Evolutionary conservation across 2,113 vertebrate species (phyloP), one percentile per base, ranked within the genome.

Genomic region (Raja brachyura): DNA sequence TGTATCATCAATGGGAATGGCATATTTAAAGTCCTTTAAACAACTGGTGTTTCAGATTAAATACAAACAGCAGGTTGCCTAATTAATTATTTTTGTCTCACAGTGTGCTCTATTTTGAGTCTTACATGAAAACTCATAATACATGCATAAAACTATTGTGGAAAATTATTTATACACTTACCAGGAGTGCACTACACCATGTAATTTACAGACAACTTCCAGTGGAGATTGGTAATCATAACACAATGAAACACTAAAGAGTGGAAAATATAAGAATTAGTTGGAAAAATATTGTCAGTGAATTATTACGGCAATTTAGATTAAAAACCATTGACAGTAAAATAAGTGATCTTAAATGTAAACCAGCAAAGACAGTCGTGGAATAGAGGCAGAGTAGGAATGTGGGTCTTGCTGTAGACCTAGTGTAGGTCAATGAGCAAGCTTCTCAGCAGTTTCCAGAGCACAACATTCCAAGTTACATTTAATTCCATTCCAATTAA

Each of bases 181-280:
- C 73, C 90, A 92, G 68, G 90, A 74, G 68, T 54, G 90, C 68
- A 74, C 90, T 92, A 48, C 13, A 92, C 90, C 90, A 92, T 92
- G 90, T 92, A 92, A 92, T 92, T 92, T 92, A 73, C 68, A 92
- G 90, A 92, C 90, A 92, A 92, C 90, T 68, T 73, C 90, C 90
- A 92, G 68, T 92, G 25, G 90, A 73, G 90, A 92, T 73, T 73
- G 33, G 90, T 92, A 92, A 92, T 92, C 90, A 92, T 70, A 92
- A 92, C 90, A 92, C 68, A 73, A 68, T 22, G 73, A 92, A 92
- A 92, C 70, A 73, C 66, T 92, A 73, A 92, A 92, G 90, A 92
- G 66, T 85, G 66, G 68, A 73, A 73, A 92, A 92, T 92, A 73
- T 73, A 92, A 92, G 68, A 92, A 92, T 92, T 92, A 88, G 66